Conservation (phyloP, 2,113 vertebrate species). For the Colossoma macropomum region DNA sequence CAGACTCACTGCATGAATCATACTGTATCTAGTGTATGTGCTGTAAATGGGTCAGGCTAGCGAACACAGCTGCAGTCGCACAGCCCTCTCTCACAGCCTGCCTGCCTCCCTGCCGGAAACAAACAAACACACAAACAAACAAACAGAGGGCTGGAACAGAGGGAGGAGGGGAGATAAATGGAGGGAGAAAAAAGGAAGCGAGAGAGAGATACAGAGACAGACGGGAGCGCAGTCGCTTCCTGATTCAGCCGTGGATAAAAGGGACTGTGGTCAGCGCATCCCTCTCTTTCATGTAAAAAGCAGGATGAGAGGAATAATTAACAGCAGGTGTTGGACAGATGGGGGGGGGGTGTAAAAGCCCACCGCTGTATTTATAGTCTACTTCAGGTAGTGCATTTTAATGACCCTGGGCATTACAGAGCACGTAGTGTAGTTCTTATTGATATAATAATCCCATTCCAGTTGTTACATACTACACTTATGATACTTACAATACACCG, state of each 20-base stretch:
- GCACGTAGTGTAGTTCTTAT: background rate
- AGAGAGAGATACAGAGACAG: background rate
- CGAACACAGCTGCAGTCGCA: constrained; percentile 11
- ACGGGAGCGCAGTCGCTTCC: background rate
- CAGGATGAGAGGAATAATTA: constrained; percentile 48
- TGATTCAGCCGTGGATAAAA: constrained; percentile 50
- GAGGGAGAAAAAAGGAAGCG: background rate
- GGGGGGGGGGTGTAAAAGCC: constrained; percentile 1
- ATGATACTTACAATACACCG: too few relatives aligned
- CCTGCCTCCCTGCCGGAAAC: background rate
- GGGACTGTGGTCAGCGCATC: constrained; percentile 22
- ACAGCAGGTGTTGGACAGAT: constrained; percentile 46
- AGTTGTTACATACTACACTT: too few relatives aligned
- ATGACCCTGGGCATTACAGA: constrained; percentile 8
- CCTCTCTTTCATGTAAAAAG: constrained; percentile 49
- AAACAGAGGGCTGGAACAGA: constrained; percentile 23
- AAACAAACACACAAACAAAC: constrained; percentile 18
- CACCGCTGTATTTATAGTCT: constrained; percentile 15
- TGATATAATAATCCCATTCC: too few relatives aligned
- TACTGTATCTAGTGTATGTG: constrained; percentile 3
- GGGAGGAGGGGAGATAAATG: constrained; percentile 5
- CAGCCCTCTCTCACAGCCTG: background rate
- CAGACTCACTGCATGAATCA: background rate
- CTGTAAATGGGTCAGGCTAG: constrained; percentile 6
- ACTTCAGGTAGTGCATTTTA: constrained; percentile 21